Percentiles rank a stretch among this genome's conserved stretches.
These are phyloP conservation scores for Tamandua tetradactyla DNA, from an alignment of 2,797 vertebrate genomes.

Conservation along the genomic window DNA sequence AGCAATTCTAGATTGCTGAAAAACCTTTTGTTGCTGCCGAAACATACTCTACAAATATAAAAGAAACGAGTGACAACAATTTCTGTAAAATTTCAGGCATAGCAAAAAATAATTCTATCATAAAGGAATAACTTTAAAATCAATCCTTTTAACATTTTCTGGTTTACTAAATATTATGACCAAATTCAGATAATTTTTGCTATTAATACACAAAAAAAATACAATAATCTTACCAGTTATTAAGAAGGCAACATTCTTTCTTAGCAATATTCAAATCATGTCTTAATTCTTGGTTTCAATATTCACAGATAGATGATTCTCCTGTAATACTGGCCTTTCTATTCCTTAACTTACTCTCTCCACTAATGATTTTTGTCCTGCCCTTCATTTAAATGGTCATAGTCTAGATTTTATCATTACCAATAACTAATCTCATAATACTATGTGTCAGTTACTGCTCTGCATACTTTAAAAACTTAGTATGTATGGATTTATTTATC, in stretches of 20 bases:
- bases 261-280: slow-evolving; percentile 24
- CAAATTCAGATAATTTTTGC: slow-evolving; percentile 38
- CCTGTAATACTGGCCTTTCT: background rate
- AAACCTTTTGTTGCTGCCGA: slow-evolving; percentile 94
- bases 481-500: background rate
- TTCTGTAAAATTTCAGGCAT: slow-evolving; percentile 29
- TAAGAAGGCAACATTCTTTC: background rate
- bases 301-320: background rate
- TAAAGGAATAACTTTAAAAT: slow-evolving; percentile 38
- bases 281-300: slow-evolving; percentile 43
- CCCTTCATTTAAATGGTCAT: background rate
- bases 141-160: slow-evolving; percentile 11
- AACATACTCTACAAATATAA: slow-evolving; percentile 89
- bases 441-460: background rate
- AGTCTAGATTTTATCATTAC: slow-evolving; percentile 32
- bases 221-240: slow-evolving; percentile 8
- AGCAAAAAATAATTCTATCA: slow-evolving; percentile 27
- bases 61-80: slow-evolving; percentile 51
- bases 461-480: background rate
- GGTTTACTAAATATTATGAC: slow-evolving; percentile 27
- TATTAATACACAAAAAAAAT: slow-evolving; percentile 1
- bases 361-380: slow-evolving; percentile 11
- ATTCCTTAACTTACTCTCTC: slow-evolving; percentile 29
- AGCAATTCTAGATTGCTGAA: slow-evolving; percentile 92
- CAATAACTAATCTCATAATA: background rate